Evolutionary conservation across 1,140 invertebrate genomes (phyloP).

Genomic region (Caenorhabditis elegans): WBcel235 BX284603.4:6722501-6723000

Average conservation of each 20-base stretch:
- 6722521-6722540: not conserved
- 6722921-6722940: constrained; percentile 52
- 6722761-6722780: constrained; percentile 55
- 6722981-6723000: constrained; percentile 46
- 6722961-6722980: constrained; percentile 2
- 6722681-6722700: constrained; percentile 12
- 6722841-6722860: constrained; percentile 8
- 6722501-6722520: not conserved
- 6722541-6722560: not conserved
- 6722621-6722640: constrained; percentile 45
- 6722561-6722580: constrained; percentile 38
- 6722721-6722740: constrained; percentile 34
- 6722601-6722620: constrained; percentile 52
- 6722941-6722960: constrained; percentile 53
- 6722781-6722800: constrained; percentile 64
- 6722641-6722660: constrained; percentile 53
- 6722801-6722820: constrained; percentile 63
- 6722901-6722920: constrained; percentile 59
- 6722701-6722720: constrained; percentile 53
- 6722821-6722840: constrained; percentile 48
- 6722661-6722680: too few relatives aligned
- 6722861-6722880: constrained; percentile 52
- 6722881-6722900: constrained; percentile 59
- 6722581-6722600: constrained; percentile 50
- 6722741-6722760: constrained; percentile 41